Evolutionary conservation across 53 echinoderm and acorn worm genomes (phyloP).

Genomic region (Crossaster papposus): DNA sequence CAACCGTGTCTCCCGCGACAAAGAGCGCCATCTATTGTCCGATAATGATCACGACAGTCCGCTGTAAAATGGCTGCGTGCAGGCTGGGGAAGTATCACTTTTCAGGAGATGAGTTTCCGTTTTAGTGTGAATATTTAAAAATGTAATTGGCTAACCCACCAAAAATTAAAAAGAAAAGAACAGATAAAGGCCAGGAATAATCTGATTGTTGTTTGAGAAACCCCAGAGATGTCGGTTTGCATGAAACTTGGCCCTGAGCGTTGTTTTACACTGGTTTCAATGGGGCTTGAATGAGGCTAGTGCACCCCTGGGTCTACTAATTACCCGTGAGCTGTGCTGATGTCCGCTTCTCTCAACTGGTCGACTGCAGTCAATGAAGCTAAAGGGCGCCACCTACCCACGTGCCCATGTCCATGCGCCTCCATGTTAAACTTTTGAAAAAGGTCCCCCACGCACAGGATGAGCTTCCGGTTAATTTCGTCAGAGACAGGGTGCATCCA

Average conservation of each 20-base stretch:
- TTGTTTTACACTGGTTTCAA: not conserved
- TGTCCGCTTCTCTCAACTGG: slow-evolving; percentile 59
- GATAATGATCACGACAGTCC: too few species aligned
- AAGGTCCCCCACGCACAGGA: slow-evolving; percentile 78
- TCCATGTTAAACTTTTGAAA: slow-evolving; percentile 80
- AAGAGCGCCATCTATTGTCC: too few species aligned
- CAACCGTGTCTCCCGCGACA: too few species aligned
- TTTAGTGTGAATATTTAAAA: too few species aligned
- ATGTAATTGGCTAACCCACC: too few species aligned
- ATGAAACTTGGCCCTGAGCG: too few species aligned
- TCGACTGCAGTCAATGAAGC: slow-evolving; percentile 79
- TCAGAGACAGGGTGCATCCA: slow-evolving; percentile 49
- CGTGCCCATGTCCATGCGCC: slow-evolving; percentile 76
- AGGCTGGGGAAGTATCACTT: too few species aligned
- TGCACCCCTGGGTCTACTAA: not conserved
- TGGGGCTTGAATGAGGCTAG: not conserved
- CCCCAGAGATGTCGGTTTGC: too few species aligned
- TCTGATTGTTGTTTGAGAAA: too few species aligned
- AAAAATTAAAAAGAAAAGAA: not conserved
- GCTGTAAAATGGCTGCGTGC: too few species aligned
- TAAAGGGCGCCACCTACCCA: slow-evolving; percentile 70
- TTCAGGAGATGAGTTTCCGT: too few species aligned
- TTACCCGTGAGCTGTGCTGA: slow-evolving; percentile 15
- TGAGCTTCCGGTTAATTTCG: slow-evolving; percentile 56
- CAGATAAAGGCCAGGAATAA: not conserved